Base-by-base conservation (phyloP, 2,797 vertebrate genomes). In the Anguilla megastoma region DNA sequence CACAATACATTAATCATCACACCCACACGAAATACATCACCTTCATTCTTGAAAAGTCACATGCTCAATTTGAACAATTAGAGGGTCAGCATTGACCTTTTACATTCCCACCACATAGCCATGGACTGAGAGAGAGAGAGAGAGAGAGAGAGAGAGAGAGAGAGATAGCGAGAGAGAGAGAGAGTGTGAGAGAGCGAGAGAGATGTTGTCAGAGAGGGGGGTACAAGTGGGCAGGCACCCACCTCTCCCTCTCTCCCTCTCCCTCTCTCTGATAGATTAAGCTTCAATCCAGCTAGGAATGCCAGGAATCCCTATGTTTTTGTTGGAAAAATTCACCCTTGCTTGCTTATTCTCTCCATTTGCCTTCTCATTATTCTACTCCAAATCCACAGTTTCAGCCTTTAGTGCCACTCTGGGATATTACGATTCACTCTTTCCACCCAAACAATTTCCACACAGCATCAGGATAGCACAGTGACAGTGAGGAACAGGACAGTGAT, bases 251-350 rank as follows among this genome's bases (percentile, higher is more conserved):
- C 89, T 74, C 90, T 74, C 86, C 85, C 87, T 89, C 88, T 86
- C 89, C 89, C 63, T 60, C 87, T 90, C 91, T 93, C 91, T 92
- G 45, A 93, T 90, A 96, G 95, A 95, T 94, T 96, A 97, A 95
- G 94, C 94, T 93, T 94, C 95, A 71, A 93, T 93, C 95, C 94
- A 94, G 95, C 93, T 91, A 94, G 93, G 96, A 97, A 98, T 97
- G 96, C 91, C 90, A 96, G 94, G 97, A 98, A 98, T 98, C 96
- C 93, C 92, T 93, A 92, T 97, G 96, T 97, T 97, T 97, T 93
- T 95, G 94, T 95, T 96, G 93, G 92, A 92, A 94, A 95, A 93
- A 91, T 50, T 89, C 33, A 82, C 88, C 71, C 87, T 54, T 27
- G 86, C 12, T 71, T 33, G 85, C 71, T 84, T 84, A 10, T 48